Conservation (phyloP, 2,797 vertebrate species). For the Sebastes nivosus region DNA sequence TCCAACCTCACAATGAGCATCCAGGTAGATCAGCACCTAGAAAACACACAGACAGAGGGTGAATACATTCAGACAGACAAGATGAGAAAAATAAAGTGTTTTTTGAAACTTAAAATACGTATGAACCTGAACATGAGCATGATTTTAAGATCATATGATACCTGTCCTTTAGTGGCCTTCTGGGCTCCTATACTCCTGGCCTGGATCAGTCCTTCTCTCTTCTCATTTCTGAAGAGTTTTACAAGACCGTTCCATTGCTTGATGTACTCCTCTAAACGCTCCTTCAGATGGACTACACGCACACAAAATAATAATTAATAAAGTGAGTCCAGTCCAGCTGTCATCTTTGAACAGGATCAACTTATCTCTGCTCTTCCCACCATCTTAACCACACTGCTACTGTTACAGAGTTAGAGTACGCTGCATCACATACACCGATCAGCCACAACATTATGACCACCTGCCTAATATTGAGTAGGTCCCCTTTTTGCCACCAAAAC, state of each 20-base stretch:
- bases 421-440: not conserved
- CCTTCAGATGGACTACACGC: conserved; percentile 89
- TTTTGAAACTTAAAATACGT: too few relatives aligned
- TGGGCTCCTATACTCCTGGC: conserved; percentile 96
- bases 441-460: too few relatives aligned
- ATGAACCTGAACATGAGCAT: too few relatives aligned
- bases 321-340: not conserved
- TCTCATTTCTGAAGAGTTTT: conserved; percentile 94
- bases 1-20: conserved; percentile 97
- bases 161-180: conserved; percentile 86
- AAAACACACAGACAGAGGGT: conserved; percentile 7
- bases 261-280: conserved; percentile 92
- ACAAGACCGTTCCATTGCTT: conserved; percentile 98
- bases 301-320: not conserved
- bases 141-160: conserved; percentile 16
- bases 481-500: too few relatives aligned
- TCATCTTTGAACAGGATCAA: not conserved
- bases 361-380: not conserved
- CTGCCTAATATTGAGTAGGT: too few relatives aligned
- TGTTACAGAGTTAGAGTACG: not conserved
- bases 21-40: conserved; percentile 96
- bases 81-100: too few relatives aligned
- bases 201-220: conserved; percentile 97
- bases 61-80: too few relatives aligned
- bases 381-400: too few relatives aligned